These are phyloP conservation scores for Astatotilapia flaviijosephi DNA, from an alignment of 2,113 vertebrate genomes.

Conservation along the genomic window DNA sequence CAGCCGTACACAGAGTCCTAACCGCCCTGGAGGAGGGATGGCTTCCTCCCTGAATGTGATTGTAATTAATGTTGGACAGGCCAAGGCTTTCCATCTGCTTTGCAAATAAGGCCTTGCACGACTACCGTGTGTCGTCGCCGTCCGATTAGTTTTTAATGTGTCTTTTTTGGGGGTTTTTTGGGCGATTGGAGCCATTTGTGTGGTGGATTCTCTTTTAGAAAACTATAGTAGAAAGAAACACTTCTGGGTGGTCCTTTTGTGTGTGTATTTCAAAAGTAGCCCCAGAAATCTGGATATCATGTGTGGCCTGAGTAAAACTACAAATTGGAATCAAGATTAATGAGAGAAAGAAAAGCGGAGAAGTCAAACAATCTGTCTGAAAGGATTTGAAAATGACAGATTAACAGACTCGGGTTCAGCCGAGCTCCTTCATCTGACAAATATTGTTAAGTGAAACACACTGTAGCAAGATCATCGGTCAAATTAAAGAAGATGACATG, in stretches of 20 bases:
- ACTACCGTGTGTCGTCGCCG: conserved; percentile 65
- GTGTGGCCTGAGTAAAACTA: conserved; percentile 47
- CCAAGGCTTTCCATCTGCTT: conserved; percentile 73
- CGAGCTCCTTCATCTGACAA: neutral
- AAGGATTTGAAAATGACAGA: conserved; percentile 15
- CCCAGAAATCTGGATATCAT: conserved; percentile 54
- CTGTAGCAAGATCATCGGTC: neutral
- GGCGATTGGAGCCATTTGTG: conserved; percentile 13
- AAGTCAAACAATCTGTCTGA: conserved; percentile 38
- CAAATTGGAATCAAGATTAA: conserved; percentile 57
- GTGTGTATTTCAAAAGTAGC: conserved; percentile 15
- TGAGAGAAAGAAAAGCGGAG: conserved; percentile 31
- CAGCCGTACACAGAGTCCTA: conserved; percentile 63
- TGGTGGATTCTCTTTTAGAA: neutral
- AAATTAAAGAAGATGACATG: neutral
- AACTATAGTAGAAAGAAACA: neutral
- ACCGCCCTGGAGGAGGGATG: conserved; percentile 58
- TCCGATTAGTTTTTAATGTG: conserved; percentile 64
- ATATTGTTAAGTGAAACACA: neutral
- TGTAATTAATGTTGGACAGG: conserved; percentile 69
- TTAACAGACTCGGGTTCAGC: neutral
- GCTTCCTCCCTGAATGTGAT: conserved; percentile 72
- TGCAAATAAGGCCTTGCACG: conserved; percentile 59
- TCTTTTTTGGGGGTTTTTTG: neutral
- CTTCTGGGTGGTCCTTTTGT: conserved; percentile 60